Evolutionary conservation across 1,140 invertebrate species (phyloP).

Genomic region (Sarcophaga bullata): DNA sequence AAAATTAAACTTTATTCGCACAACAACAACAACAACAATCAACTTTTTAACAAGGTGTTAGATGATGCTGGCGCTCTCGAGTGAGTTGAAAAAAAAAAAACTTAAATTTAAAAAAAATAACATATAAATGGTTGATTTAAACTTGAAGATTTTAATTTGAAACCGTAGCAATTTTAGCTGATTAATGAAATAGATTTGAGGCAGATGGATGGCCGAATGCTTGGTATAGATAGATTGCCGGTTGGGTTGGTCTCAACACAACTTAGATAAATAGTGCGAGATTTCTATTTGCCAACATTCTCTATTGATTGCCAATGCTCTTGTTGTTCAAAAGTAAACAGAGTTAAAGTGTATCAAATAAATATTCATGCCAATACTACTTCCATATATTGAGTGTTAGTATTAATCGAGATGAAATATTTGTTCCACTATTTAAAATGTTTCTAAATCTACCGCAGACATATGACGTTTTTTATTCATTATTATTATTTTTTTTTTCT

Average conservation of each 20-base stretch:
- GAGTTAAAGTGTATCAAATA: background rate
- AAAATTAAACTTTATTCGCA: background rate
- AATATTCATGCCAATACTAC: constrained; percentile 1
- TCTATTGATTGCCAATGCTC: background rate
- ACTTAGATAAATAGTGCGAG: background rate
- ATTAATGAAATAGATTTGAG: constrained; percentile 19
- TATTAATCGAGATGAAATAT: constrained; percentile 5
- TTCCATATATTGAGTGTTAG: background rate
- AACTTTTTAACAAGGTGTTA: constrained; percentile 18
- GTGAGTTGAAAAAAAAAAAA: background rate
- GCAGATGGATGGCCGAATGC: background rate
- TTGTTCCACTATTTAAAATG: constrained; percentile 5
- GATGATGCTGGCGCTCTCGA: constrained; percentile 8
- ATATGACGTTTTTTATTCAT: background rate
- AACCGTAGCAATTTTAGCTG: constrained; percentile 12
- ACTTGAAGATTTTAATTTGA: background rate
- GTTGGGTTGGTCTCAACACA: background rate
- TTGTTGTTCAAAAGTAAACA: background rate
- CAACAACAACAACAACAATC: background rate
- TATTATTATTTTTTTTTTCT: background rate
- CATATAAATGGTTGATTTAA: background rate
- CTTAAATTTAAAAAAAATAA: background rate
- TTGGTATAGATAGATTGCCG: background rate
- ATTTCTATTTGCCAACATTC: background rate
- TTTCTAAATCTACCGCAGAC: constrained; percentile 4